Evolutionary conservation across 2,797 vertebrate species (phyloP), one percentile per base, ranked within the genome.

Genomic region (Pelobates cultripes): DNA sequence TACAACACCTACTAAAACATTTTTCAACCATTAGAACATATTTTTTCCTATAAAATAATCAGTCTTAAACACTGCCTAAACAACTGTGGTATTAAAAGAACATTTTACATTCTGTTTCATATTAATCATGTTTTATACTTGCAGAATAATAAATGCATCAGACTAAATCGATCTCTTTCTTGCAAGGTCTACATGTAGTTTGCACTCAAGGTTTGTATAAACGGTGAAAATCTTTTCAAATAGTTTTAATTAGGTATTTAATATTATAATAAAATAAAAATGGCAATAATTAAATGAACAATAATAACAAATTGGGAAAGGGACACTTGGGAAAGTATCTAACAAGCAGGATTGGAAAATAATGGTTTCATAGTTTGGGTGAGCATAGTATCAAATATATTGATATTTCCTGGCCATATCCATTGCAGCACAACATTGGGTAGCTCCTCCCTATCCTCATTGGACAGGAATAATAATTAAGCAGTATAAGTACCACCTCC

Each of bases 191-290:
- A 57, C 2, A 9, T 57, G 13, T 12, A 57, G 9, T 57, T 57
- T 57, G 7, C 55, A 57, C 4, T 57, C 1, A 15, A 57, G 55
- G 55, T 15, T 57, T 14, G 4, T 4, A 57, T 12, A 12, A 15
- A 57, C 55, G 3, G 7, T 12, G 55, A 57, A 1, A 14, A 2
- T 57, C 14, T 57, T 12, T 57, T 12, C 28, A 28, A 28, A 28
- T 28, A 1, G 28, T 28, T 28, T 88, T 78, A 85, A 86, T 89
- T 86, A 84, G 69, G 79, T 90, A 87, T 89, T 90, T 87, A 91
- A 90, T 28, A 28, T 28, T 28, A 28, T 1, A 28, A 28, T 28
- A 28, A 28, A 28, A 28, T 28, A 28, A 28, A 28, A 28, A 28
- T 28, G 28, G 28, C 28, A 28, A 28, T 28, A 28, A 28, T 28